Percentiles rank a stretch among this genome's conserved stretches.
Conservation (phyloP, 2,888 invertebrate genomes). For the Standfussiana lucernea region DNA sequence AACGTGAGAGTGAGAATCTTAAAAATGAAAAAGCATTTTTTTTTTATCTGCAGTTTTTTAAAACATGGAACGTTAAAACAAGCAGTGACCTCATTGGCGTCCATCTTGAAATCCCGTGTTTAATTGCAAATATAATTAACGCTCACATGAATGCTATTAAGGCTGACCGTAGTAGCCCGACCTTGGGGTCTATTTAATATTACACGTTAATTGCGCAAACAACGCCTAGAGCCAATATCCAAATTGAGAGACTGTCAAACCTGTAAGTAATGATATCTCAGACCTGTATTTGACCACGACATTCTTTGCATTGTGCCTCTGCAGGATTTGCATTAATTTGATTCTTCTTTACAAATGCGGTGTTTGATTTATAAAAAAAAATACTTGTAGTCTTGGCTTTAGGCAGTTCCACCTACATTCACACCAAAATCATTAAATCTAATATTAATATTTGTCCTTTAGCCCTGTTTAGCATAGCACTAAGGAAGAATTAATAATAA, state of each 20-base stretch:
- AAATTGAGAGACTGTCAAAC: slow-evolving; percentile 52
- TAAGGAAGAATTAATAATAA: background rate
- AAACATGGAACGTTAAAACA: slow-evolving; percentile 27
- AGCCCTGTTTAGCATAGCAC: background rate
- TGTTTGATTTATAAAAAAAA: background rate
- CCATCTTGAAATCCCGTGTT: slow-evolving; percentile 61
- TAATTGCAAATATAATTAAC: slow-evolving; percentile 70
- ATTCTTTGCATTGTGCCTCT: slow-evolving; percentile 36
- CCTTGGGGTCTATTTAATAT: slow-evolving; percentile 71
- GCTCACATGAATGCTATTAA: slow-evolving; percentile 64
- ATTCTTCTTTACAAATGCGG: slow-evolving; percentile 1
- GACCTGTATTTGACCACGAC: slow-evolving; percentile 37
- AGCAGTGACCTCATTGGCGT: slow-evolving; percentile 57
- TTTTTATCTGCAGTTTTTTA: background rate
- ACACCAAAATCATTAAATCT: background rate
- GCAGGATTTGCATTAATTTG: slow-evolving; percentile 34
- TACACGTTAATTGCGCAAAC: slow-evolving; percentile 66
- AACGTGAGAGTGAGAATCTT: background rate
- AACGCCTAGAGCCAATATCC: slow-evolving; percentile 55
- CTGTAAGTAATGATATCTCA: slow-evolving; percentile 38
- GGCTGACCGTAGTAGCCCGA: slow-evolving; percentile 58
- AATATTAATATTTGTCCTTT: background rate
- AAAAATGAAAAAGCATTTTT: background rate
- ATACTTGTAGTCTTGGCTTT: background rate
- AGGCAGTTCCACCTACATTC: background rate